Evolutionary conservation across 2,113 vertebrate genomes (phyloP).

Genomic region (Beaufortia kweichowensis): DNA sequence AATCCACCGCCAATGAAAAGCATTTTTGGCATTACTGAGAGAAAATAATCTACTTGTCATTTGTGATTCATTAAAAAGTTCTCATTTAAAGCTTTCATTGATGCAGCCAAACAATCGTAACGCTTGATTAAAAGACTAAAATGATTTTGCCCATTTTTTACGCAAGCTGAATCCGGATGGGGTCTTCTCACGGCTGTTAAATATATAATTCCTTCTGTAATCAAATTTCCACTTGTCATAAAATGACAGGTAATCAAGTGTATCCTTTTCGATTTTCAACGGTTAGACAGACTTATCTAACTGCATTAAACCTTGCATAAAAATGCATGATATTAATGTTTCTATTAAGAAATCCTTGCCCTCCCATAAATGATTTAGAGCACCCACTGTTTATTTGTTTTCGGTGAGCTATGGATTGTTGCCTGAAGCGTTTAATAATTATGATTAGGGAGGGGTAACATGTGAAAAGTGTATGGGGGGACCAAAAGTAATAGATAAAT

Average conservation of each 20-base stretch:
- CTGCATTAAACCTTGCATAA: constrained; percentile 78
- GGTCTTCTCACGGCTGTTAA: constrained; percentile 73
- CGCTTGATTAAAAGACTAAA: constrained; percentile 53
- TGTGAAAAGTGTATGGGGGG: constrained; percentile 45
- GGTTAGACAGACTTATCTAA: constrained; percentile 75
- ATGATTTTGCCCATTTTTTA: constrained; percentile 49
- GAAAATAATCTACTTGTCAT: constrained; percentile 47
- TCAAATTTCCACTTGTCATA: constrained; percentile 70
- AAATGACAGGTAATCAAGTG: constrained; percentile 78
- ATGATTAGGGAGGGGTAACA: constrained; percentile 64
- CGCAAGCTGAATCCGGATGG: constrained; percentile 59
- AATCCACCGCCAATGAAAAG: constrained; percentile 2
- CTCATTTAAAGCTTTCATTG: constrained; percentile 30
- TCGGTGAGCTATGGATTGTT: constrained; percentile 79
- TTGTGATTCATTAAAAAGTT: not conserved
- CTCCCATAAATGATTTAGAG: constrained; percentile 79
- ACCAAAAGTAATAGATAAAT: constrained; percentile 83
- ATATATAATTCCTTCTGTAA: constrained; percentile 78
- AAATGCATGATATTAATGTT: constrained; percentile 79
- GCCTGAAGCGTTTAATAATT: constrained; percentile 83
- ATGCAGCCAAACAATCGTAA: constrained; percentile 40
- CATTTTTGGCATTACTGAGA: not conserved
- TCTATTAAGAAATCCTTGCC: constrained; percentile 77
- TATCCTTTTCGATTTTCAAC: constrained; percentile 72
- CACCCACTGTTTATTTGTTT: constrained; percentile 85